These are phyloP conservation scores for Setipinna tenuifilis DNA, from an alignment of 2,797 vertebrate genomes.

Conservation along the genomic window DNA sequence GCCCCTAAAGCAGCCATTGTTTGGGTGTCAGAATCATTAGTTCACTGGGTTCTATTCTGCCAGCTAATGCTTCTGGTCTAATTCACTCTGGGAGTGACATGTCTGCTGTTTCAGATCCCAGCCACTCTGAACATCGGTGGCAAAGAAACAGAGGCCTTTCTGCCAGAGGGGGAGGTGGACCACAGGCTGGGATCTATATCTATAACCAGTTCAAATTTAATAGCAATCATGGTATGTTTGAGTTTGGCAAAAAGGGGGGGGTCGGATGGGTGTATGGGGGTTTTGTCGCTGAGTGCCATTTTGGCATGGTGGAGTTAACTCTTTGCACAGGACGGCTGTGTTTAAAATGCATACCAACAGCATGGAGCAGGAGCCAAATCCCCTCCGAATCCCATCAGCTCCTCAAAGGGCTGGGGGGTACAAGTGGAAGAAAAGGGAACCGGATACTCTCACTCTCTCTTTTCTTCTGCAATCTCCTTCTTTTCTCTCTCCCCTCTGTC, in stretches of 20 bases:
- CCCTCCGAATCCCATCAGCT: constrained; percentile 35
- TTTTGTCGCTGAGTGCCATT: constrained; percentile 14
- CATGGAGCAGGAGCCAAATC: constrained; percentile 28
- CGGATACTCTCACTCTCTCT: constrained; percentile 27
- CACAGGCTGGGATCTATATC: constrained; percentile 40
- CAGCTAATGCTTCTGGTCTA: constrained; percentile 81
- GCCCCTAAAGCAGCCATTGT: constrained; percentile 80
- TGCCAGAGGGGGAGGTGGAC: constrained; percentile 42
- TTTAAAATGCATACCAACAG: constrained; percentile 39
- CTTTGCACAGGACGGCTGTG: constrained; percentile 29
- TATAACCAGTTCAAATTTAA: constrained; percentile 50
- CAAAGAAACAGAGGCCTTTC: constrained; percentile 47
- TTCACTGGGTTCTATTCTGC: constrained; percentile 80
- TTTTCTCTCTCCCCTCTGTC: neutral
- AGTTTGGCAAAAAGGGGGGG: constrained; percentile 38
- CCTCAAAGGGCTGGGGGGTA: constrained; percentile 29
- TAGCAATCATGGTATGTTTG: constrained; percentile 45
- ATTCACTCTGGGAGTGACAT: constrained; percentile 75
- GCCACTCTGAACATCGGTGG: constrained; percentile 60
- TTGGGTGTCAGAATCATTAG: constrained; percentile 85
- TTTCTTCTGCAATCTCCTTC: constrained; percentile 8
- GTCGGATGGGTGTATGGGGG: neutral
- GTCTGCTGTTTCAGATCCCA: constrained; percentile 72
- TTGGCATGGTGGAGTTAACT: constrained; percentile 43
- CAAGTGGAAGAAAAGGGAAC: constrained; percentile 39